phyloP scores from a whole-genome alignment of 2,113 vertebrate genomes.

The Sciurus niger region DNA sequence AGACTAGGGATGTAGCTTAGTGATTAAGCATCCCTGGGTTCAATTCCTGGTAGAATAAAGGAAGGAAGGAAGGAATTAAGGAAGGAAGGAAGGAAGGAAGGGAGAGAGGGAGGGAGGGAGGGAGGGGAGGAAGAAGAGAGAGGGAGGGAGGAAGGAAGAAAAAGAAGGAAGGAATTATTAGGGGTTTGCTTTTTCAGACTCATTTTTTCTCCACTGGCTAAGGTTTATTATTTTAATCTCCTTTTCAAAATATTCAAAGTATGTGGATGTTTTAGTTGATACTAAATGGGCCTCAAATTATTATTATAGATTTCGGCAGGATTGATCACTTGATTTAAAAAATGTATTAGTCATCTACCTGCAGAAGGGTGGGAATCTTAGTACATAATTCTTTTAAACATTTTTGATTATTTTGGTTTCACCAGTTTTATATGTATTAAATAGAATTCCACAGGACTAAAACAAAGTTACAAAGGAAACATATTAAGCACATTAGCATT shows the following conservation, averaged over 20 bases:
- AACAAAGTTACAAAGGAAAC: neutral
- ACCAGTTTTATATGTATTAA: conserved; percentile 1
- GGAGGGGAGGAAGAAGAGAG: too few relatives aligned
- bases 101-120: too few relatives aligned
- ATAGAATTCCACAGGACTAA: conserved; percentile 31
- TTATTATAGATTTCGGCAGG: conserved; percentile 1
- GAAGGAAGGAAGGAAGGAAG: too few relatives aligned
- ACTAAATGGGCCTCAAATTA: neutral
- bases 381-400: conserved; percentile 1
- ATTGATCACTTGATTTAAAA: conserved; percentile 25
- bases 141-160: too few relatives aligned
- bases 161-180: too few relatives aligned
- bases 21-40: too few relatives aligned
- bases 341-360: neutral
- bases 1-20: too few relatives aligned
- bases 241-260: neutral
- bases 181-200: too few relatives aligned
- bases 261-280: neutral
- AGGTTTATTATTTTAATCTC: conserved; percentile 26
- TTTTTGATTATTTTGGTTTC: neutral
- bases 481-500: conserved; percentile 28
- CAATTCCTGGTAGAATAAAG: too few relatives aligned
- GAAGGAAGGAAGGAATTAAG: too few relatives aligned
- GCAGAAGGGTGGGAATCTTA: neutral
- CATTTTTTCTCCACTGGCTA: too few relatives aligned